phyloP scores from a whole-genome alignment of 2,113 vertebrate species.

The Lycocorax pyrrhopterus region DNA sequence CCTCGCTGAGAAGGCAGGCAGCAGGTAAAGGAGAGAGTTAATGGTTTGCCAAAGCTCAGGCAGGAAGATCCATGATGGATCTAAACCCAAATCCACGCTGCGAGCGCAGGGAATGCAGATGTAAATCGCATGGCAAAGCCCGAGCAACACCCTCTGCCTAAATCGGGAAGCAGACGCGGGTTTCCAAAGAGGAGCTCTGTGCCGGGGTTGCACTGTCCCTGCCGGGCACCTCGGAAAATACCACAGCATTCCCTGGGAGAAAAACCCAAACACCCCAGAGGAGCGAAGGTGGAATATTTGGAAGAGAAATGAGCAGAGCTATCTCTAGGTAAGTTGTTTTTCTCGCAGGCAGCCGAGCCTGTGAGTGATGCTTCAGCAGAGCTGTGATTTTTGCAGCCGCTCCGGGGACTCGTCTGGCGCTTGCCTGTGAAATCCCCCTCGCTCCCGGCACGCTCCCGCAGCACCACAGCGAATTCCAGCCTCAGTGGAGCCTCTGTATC shows the following conservation, averaged over 20 bases:
- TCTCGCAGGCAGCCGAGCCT: neutral
- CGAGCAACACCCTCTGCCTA: neutral
- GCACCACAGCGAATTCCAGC: neutral
- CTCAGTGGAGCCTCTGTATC: accelerated
- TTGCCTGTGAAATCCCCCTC: neutral
- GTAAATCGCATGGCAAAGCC: neutral
- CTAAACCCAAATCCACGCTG: neutral
- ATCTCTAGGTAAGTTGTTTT: neutral
- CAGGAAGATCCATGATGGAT: neutral
- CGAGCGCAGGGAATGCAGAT: neutral
- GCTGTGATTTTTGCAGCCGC: neutral
- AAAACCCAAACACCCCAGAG: neutral
- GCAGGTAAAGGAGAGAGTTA: neutral
- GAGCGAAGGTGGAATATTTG: neutral
- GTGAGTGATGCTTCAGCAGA: neutral
- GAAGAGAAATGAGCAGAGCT: neutral
- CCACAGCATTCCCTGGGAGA: neutral
- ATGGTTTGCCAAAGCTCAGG: neutral
- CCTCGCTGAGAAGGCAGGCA: neutral
- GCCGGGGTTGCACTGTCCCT: neutral
- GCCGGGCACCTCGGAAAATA: neutral
- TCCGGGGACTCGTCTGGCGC: neutral
- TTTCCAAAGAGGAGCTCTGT: neutral
- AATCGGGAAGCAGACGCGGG: accelerated
- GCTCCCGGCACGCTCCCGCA: neutral